These are phyloP conservation scores for Norana najaformis DNA, from an alignment of 2,888 invertebrate species.

Conservation along the genomic window DNA sequence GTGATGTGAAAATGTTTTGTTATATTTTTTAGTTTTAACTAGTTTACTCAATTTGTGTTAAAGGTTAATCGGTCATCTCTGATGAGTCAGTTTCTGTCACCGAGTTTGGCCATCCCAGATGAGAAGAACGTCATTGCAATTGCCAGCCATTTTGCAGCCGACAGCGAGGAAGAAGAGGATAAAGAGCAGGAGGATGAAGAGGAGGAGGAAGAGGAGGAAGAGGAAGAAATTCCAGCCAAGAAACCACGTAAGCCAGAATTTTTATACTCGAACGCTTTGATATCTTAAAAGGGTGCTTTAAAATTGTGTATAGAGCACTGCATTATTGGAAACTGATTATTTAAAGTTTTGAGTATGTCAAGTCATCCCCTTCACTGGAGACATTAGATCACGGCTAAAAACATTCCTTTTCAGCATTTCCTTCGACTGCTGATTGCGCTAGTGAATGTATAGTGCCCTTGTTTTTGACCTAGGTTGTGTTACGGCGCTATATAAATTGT, in stretches of 20 bases:
- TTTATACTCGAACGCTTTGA: background rate
- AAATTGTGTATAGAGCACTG: background rate
- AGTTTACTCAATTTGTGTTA: background rate
- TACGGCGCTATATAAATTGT: no score
- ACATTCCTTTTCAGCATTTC: no score
- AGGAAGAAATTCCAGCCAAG: background rate
- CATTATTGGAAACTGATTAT: background rate
- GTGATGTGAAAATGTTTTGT: background rate
- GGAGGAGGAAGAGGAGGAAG: background rate
- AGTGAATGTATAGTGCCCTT: no score
- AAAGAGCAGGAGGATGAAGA: constrained; percentile 27
- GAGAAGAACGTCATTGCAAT: constrained; percentile 19
- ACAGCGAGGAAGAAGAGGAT: constrained; percentile 31
- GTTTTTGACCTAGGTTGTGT: no score
- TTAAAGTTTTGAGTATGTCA: no score
- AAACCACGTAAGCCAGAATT: background rate
- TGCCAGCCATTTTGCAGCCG: background rate
- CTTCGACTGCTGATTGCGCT: no score
- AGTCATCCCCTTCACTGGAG: no score
- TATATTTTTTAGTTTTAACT: background rate
- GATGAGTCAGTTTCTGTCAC: constrained; percentile 64
- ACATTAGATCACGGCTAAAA: no score
- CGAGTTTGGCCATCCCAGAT: constrained; percentile 24
- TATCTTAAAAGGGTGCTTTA: background rate
- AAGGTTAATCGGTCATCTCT: constrained; percentile 70